Percentiles rank a stretch among this genome's conserved stretches.
These are phyloP conservation scores for Pachydiplax longipennis DNA, from an alignment of 2,888 invertebrate species.

Conservation along the genomic window DNA sequence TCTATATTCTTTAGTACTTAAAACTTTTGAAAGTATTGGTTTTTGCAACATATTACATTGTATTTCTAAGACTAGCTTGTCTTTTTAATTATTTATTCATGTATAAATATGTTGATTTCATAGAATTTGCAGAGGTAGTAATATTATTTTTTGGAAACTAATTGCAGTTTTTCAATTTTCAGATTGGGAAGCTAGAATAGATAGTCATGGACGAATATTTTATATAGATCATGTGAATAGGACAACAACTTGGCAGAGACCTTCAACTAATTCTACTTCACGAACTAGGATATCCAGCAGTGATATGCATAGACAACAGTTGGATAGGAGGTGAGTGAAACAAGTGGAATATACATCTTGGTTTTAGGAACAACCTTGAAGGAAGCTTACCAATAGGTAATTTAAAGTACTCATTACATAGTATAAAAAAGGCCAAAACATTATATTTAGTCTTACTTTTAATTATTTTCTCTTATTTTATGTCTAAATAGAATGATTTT, in stretches of 20 bases:
- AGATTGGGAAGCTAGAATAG: conserved; percentile 98
- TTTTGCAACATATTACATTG: background rate
- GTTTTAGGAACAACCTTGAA: too few relatives aligned
- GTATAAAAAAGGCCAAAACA: too few relatives aligned
- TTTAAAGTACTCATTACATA: too few relatives aligned
- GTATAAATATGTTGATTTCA: background rate
- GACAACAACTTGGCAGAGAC: conserved; percentile 95
- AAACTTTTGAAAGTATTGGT: background rate
- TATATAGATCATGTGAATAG: conserved; percentile 97
- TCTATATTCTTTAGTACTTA: background rate
- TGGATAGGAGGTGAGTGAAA: conserved; percentile 66
- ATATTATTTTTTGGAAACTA: background rate
- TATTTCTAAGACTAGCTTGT: background rate
- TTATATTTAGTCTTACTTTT: too few relatives aligned
- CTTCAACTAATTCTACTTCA: conserved; percentile 65
- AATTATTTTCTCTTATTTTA: too few relatives aligned
- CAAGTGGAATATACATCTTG: background rate
- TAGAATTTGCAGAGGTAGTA: background rate
- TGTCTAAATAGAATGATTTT: too few relatives aligned
- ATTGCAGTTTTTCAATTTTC: conserved; percentile 53
- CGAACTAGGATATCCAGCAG: conserved; percentile 63
- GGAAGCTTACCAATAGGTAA: too few relatives aligned
- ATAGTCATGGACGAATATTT: conserved; percentile 94
- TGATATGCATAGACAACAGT: conserved; percentile 73
- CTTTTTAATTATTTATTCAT: background rate